Evolutionary conservation across 2,113 vertebrate species (phyloP).

Genomic region (Pyxicephalus adspersus): DNA sequence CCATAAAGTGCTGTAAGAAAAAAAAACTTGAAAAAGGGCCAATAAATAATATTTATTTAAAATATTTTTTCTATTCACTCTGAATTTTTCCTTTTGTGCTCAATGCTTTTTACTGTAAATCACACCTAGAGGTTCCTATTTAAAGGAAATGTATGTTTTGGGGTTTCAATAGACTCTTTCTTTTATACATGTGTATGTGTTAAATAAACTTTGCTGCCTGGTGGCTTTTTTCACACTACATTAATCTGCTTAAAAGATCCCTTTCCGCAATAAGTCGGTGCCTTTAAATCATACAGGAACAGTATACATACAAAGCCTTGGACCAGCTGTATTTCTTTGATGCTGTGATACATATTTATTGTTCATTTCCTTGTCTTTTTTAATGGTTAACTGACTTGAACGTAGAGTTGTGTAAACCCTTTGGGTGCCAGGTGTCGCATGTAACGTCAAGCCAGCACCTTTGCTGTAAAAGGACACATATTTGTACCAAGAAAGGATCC

Average conservation of each 20-base stretch:
- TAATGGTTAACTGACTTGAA: neutral
- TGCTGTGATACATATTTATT: constrained; percentile 57
- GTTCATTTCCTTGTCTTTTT: neutral
- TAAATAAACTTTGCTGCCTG: constrained; percentile 50
- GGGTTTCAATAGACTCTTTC: constrained; percentile 39
- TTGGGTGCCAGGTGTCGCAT: constrained; percentile 29
- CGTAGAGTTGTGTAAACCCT: constrained; percentile 5
- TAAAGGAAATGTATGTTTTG: constrained; percentile 46
- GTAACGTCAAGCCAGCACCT: neutral
- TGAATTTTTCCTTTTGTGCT: constrained; percentile 36
- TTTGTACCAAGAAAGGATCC: constrained; percentile 22
- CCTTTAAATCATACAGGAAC: constrained; percentile 28
- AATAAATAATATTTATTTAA: constrained; percentile 36
- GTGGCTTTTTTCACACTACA: constrained; percentile 42
- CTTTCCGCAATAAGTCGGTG: neutral
- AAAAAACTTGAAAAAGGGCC: constrained; percentile 20
- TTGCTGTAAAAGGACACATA: constrained; percentile 48
- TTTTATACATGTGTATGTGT: constrained; percentile 39
- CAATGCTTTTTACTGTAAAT: constrained; percentile 42
- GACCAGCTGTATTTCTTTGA: constrained; percentile 41
- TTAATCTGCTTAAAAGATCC: constrained; percentile 32
- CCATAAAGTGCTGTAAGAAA: constrained; percentile 26
- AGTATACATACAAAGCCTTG: neutral
- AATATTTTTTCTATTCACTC: constrained; percentile 12
- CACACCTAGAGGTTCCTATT: constrained; percentile 33